These are phyloP conservation scores for Epinotia brunnichana DNA, from an alignment of 2,888 invertebrate species.

Conservation along the genomic window DNA sequence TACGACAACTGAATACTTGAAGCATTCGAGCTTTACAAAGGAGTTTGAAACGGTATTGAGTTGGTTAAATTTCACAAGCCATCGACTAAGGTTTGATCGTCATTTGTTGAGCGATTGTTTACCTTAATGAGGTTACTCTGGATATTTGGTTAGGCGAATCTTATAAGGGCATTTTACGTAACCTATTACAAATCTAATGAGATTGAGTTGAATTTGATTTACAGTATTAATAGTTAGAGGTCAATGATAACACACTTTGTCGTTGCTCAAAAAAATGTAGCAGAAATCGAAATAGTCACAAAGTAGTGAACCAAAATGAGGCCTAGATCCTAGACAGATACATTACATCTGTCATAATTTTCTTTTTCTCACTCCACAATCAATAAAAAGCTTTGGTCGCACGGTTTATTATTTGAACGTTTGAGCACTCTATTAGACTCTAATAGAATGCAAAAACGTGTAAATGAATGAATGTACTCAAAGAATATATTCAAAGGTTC, in stretches of 20 bases:
- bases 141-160: constrained; percentile 13
- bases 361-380: too few relatives aligned
- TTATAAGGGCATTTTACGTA: neutral
- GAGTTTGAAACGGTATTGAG: constrained; percentile 25
- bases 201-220: neutral
- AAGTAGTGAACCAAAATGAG: too few relatives aligned
- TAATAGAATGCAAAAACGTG: neutral
- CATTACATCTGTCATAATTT: too few relatives aligned
- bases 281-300: neutral
- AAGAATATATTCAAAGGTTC: neutral
- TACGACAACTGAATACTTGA: constrained; percentile 30
- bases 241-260: too few relatives aligned
- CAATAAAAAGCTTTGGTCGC: neutral
- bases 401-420: neutral
- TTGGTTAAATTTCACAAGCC: constrained; percentile 21
- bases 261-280: neutral
- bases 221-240: too few relatives aligned
- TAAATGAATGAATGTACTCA: neutral
- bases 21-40: constrained; percentile 11
- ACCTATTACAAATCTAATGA: neutral
- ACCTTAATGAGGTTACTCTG: constrained; percentile 12
- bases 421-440: neutral
- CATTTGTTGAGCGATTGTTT: constrained; percentile 15
- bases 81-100: constrained; percentile 20
- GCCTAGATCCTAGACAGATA: too few relatives aligned